These are phyloP conservation scores for Scolopax bukidnonensis DNA, from an alignment of 2,797 vertebrate genomes.

Conservation along the genomic window DNA sequence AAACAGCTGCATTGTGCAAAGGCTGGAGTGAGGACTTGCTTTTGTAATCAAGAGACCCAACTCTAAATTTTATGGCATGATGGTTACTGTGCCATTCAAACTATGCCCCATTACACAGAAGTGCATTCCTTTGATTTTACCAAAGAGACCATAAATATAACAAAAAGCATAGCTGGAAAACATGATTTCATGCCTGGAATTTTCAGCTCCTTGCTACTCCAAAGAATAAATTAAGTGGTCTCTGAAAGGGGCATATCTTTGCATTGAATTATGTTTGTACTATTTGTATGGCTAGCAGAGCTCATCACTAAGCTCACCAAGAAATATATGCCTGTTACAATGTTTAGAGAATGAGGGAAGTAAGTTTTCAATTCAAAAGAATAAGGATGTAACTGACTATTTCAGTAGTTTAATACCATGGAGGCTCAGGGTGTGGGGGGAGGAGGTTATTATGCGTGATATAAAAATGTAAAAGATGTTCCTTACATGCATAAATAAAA, in stretches of 20 bases:
- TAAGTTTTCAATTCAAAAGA: background rate
- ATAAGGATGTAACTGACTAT: background rate
- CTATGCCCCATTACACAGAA: conserved; percentile 45
- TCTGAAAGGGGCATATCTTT: conserved; percentile 21
- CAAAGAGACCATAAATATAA: conserved; percentile 52
- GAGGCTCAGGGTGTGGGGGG: background rate
- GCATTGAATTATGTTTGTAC: background rate
- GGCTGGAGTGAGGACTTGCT: conserved; percentile 10
- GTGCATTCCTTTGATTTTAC: conserved; percentile 64
- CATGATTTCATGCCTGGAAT: conserved; percentile 54
- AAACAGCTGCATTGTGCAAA: conserved; percentile 39
- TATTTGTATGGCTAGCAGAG: background rate
- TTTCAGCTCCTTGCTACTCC: conserved; percentile 39
- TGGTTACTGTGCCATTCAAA: conserved; percentile 46
- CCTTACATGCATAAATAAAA: background rate
- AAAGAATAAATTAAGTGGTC: conserved; percentile 23
- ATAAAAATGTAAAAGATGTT: conserved; percentile 12
- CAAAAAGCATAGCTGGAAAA: conserved; percentile 50
- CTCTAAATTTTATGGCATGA: conserved; percentile 17
- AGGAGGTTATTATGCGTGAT: background rate
- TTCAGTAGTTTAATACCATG: background rate
- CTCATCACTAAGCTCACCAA: background rate
- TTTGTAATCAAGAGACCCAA: conserved; percentile 49
- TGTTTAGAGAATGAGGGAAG: background rate
- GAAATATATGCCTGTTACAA: background rate